A percentile compares a stretch with the other conserved stretches of the same genome.
Conservation (phyloP, 30 jellyfish, hydroid and myxozoan species). For the Nemopilema nomurai region DNA sequence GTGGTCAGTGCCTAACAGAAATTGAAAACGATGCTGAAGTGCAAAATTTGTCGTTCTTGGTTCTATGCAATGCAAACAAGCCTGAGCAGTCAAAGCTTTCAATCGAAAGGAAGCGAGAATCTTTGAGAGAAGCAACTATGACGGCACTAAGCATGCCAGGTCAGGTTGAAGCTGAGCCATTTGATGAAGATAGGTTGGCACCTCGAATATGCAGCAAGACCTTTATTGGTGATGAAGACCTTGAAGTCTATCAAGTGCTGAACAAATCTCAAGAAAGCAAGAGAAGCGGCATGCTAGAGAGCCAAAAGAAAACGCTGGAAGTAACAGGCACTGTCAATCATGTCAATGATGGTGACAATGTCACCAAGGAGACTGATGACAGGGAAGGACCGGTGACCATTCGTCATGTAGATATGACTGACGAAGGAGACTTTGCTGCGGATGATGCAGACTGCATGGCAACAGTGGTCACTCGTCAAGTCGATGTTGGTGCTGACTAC, state of each 20-base stretch:
- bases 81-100: not conserved
- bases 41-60: not conserved
- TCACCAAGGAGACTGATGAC: too few species aligned
- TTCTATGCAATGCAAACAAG: not conserved
- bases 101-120: not conserved
- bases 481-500: too few species aligned
- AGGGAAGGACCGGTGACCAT: too few species aligned
- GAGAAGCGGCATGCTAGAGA: not conserved
- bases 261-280: not conserved
- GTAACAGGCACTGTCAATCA: too few species aligned
- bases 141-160: not conserved
- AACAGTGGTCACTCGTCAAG: too few species aligned
- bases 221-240: not conserved
- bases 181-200: not conserved
- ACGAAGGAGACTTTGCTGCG: too few species aligned
- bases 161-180: not conserved
- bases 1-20: not conserved
- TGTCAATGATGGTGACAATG: too few species aligned
- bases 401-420: too few species aligned
- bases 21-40: not conserved
- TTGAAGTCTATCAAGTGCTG: not conserved
- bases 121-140: not conserved
- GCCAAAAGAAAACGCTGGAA: not conserved
- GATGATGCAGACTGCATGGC: too few species aligned
- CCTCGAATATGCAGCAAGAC: not conserved